Percentiles rank a stretch among this genome's conserved stretches.
These are phyloP conservation scores for Virgularia gustaviana DNA, from an alignment of 92 coral and sea anemone species.

Conservation along the genomic window DNA sequence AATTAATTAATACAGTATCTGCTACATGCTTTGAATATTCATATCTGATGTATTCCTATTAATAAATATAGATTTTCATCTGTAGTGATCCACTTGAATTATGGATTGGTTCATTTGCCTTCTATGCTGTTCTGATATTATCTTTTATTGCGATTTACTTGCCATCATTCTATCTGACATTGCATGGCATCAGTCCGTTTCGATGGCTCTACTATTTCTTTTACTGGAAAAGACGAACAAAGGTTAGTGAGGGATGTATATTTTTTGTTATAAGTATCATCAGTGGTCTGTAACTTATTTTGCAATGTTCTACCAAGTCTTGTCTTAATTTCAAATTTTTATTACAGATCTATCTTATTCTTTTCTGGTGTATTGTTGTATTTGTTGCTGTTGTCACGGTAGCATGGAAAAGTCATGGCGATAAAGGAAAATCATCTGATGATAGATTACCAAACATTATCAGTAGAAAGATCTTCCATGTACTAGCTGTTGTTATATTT, in stretches of 20 bases:
- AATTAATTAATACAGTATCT: not conserved
- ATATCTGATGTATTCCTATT: not conserved
- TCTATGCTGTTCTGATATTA: slow-evolving; percentile 65
- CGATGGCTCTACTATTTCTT: too few relatives aligned
- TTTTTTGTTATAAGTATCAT: slow-evolving; percentile 43
- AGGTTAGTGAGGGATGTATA: too few relatives aligned
- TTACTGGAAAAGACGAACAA: too few relatives aligned
- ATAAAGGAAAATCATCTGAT: not conserved
- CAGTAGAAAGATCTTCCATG: slow-evolving; percentile 73
- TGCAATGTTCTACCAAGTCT: not conserved
- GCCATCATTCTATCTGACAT: slow-evolving; percentile 77
- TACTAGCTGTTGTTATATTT: slow-evolving; percentile 72
- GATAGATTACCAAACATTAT: slow-evolving; percentile 45
- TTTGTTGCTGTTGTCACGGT: slow-evolving; percentile 63
- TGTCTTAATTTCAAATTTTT: not conserved
- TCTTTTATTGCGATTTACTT: slow-evolving; percentile 69
- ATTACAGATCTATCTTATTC: slow-evolving; percentile 48
- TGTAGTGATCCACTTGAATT: slow-evolving; percentile 64
- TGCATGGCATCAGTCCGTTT: slow-evolving; percentile 81
- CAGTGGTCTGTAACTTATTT: slow-evolving; percentile 59
- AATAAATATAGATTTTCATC: not conserved
- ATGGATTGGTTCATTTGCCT: slow-evolving; percentile 64
- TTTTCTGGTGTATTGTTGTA: slow-evolving; percentile 68
- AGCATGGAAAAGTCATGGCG: slow-evolving; percentile 55
- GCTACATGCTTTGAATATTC: not conserved